Evolutionary conservation across 2,888 invertebrate species (phyloP), one percentile per base, ranked within the genome.

Genomic region (Poecilobothrus nobilitatus): DNA sequence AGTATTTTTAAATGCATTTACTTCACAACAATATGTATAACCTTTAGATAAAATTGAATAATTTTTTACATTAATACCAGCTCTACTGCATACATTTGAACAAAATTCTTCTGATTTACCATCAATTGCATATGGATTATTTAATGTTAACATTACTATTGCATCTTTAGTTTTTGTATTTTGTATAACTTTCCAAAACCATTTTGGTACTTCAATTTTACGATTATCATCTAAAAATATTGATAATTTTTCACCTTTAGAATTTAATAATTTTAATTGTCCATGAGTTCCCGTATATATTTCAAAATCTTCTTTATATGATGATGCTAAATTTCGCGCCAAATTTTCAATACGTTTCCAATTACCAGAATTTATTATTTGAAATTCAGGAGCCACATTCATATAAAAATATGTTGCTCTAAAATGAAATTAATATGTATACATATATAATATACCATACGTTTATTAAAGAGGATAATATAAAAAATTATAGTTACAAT

Each of bases 321-420:
- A 71, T 15, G 74, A 76, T 2, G 84, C 83, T 9, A 80, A 69
- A 65, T 76, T 77, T 69, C 85, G 76, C 1, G 82, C 77, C 61
- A 79, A 76, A 62, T 76, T 75, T 76, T 86, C 85, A 0, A 85
- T 74, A n/a, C 76, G 75, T 67, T 80, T 75, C 85, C 85, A 85
- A 74, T 85, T 85, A 41, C 84, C 84, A 20, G 76, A 80, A 73
- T 85, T 85, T 63, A 85, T 79, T 10, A 73, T 74, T 74, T 83
- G 83, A 83, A 84, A 86, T 73, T 85, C 84, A 0, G 85, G 85
- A 18, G 80, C 81, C 1, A 77, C 79, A 73, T 86, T 86, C 41
- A 83, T 76, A 75, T 83, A 86, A 74, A 81, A 85, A 74, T 84
- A 85, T 2, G 84, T 84, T 1, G 83, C 37, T 37, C 37, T 37